Base-by-base conservation (phyloP, 2,888 invertebrate genomes). In the Aspidiotus rigidus region DNA sequence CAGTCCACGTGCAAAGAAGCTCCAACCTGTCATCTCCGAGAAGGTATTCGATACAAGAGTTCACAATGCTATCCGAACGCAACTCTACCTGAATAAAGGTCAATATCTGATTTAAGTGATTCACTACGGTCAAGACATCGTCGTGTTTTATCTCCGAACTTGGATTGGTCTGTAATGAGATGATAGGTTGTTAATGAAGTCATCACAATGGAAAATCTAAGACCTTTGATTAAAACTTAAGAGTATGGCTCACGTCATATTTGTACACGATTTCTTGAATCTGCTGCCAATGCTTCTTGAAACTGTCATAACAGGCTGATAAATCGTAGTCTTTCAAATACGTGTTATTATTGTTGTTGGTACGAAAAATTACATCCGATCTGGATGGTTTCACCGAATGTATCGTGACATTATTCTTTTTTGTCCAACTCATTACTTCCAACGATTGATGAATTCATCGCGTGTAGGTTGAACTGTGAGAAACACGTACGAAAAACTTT, bases 271-370 rank as follows among this genome's bases (percentile, higher is more conserved):
- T 91, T 73, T 91, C 90, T 75, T 85, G 81, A 2, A 90, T 90
- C 78, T 95, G 94, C 76, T 92, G 90, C 93, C 95, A 95, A 78
- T 95, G 95, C 77, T 90, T 90, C 77, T 89, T 88, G 80, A 94
- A 94, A 76, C 93, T 93, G 78, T 90, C 92, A 77, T 90, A 91
- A 79, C 93, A 93, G 8, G 94, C 94, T 67, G 89, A 87, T 0
- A 92, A 90, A 80, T 93, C 92, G 75, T 87, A 87, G 77, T 87
- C 86, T 72, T 80, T 80, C 9, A 85, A 40, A 17, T 41, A 57
- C 2, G 62, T 10, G 17, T 69, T 61, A 41, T 69, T 69, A 39
- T 69, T 62, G 11, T 61, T 49, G 28, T 56, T 56, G 28, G 28
- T 41, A 41, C 53, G 53, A 5, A 28, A 28, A 28, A 28, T 28